Evolutionary conservation across 1,140 invertebrate species (phyloP).

Genomic region (Ladona fulva): DNA sequence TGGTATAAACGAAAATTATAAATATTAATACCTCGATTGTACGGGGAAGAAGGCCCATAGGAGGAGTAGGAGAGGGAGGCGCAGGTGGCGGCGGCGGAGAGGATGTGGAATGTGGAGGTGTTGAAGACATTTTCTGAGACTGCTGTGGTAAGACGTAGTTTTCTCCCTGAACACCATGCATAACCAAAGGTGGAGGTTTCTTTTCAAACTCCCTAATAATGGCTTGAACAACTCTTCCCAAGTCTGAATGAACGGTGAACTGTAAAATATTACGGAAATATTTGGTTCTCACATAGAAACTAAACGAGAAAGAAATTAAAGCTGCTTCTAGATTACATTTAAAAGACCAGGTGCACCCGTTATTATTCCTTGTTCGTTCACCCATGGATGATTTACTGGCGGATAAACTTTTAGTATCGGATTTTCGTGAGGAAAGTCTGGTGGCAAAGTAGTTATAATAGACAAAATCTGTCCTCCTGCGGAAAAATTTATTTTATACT

Average conservation of each 20-base stretch:
- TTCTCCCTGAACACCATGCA: not conserved
- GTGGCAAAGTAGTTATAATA: constrained; percentile 50
- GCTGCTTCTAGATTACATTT: constrained; percentile 46
- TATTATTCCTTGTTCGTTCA: constrained; percentile 52
- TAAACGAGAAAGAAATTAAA: not conserved
- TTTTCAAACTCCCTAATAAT: constrained; percentile 66
- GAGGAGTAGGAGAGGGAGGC: not conserved
- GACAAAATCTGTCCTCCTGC: constrained; percentile 50
- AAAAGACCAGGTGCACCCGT: constrained; percentile 58
- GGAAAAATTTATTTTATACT: constrained; percentile 60
- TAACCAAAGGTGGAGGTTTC: constrained; percentile 41
- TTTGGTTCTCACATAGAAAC: too few species aligned
- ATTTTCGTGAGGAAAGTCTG: constrained; percentile 64
- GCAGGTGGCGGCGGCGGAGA: not conserved
- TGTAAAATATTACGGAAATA: constrained; percentile 29
- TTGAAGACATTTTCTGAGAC: not conserved
- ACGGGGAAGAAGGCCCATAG: not conserved
- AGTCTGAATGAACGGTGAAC: constrained; percentile 65
- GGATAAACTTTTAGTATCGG: constrained; percentile 58
- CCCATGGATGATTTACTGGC: constrained; percentile 55
- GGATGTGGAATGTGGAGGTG: not conserved
- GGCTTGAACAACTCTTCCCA: constrained; percentile 65
- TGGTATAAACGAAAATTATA: too few species aligned
- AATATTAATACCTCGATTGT: not conserved
- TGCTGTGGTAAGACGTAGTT: not conserved